A percentile compares a stretch with the other conserved stretches of the same genome.
Evolutionary conservation across 2,797 vertebrate genomes (phyloP).

Genomic region (Emydoidea blandingii): DNA sequence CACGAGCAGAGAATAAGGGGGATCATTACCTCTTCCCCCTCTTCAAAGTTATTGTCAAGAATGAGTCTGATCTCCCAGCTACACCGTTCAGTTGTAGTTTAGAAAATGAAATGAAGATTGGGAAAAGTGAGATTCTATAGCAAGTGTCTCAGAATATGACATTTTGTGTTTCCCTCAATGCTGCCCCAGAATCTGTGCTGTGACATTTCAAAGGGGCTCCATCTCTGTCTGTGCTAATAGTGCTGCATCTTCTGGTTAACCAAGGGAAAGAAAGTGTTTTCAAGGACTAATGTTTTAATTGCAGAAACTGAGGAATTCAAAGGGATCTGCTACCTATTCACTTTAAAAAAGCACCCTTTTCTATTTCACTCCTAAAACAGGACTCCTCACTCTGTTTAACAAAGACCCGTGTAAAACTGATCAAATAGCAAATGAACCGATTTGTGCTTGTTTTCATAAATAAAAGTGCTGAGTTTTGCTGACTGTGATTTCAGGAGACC

Average conservation of each 20-base stretch:
- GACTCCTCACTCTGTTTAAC: neutral
- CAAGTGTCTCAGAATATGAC: neutral
- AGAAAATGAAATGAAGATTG: neutral
- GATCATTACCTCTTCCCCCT: neutral
- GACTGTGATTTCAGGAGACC: neutral
- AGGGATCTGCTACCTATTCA: neutral
- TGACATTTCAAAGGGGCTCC: neutral
- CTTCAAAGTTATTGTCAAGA: neutral
- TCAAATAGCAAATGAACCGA: neutral
- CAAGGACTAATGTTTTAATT: neutral
- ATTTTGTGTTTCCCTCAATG: neutral
- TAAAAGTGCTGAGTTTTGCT: neutral
- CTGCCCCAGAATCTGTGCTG: neutral
- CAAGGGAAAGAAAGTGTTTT: neutral
- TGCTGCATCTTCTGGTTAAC: neutral
- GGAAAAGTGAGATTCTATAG: neutral
- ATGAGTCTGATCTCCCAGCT: neutral
- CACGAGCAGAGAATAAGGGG: neutral
- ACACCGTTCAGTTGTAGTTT: neutral
- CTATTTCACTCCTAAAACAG: neutral
- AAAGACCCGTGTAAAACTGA: neutral
- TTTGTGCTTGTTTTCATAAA: neutral
- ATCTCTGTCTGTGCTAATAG: neutral
- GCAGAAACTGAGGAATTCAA: neutral
- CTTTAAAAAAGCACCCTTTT: neutral